Conservation (phyloP, 2,113 vertebrate species). For the Mesitornis unicolor region DNA sequence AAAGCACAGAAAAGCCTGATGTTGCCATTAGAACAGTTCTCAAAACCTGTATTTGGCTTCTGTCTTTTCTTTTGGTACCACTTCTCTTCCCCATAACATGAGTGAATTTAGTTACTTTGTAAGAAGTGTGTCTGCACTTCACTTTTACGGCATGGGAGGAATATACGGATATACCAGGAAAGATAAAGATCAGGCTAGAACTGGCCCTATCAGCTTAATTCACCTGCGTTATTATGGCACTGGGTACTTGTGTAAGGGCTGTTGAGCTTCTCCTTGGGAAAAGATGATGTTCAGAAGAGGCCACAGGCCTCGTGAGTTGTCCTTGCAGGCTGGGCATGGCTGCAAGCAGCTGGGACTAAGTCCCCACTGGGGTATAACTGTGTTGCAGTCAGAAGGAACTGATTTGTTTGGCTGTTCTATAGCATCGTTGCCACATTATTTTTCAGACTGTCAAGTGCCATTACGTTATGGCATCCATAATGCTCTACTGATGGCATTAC, state of each 20-base stretch:
- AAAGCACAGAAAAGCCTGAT: neutral
- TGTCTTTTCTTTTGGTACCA: neutral
- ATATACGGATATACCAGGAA: neutral
- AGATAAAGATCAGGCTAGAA: neutral
- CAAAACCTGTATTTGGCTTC: neutral
- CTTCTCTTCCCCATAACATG: neutral
- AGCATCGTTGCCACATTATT: neutral
- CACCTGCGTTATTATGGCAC: fast-evolving
- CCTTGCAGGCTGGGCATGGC: neutral
- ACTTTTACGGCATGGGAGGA: neutral
- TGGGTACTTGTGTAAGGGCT: fast-evolving
- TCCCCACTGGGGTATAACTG: neutral
- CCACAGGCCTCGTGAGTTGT: neutral
- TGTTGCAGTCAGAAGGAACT: neutral
- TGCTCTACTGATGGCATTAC: neutral
- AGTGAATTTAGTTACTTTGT: neutral
- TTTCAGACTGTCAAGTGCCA: neutral
- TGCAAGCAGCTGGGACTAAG: neutral
- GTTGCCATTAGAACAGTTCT: neutral
- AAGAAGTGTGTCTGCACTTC: neutral
- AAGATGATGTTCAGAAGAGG: neutral
- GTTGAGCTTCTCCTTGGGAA: neutral
- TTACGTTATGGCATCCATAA: neutral
- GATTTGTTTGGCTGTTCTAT: neutral
- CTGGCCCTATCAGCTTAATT: neutral